These are phyloP conservation scores for Carapus acus DNA, from an alignment of 2,797 vertebrate genomes.

Conservation along the genomic window DNA sequence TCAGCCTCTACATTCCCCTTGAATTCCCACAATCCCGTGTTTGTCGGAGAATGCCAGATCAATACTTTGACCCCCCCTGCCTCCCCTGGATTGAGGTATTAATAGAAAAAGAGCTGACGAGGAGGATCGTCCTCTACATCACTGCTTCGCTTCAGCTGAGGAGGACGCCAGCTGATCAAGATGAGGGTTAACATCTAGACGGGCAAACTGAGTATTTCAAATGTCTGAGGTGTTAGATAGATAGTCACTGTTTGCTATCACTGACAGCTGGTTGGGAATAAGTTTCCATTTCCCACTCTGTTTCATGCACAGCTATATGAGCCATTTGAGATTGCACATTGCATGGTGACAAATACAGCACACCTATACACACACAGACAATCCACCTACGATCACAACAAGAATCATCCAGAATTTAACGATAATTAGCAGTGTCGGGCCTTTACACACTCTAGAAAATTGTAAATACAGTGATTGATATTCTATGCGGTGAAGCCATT, in stretches of 20 bases:
- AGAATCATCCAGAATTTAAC: constrained; percentile 4
- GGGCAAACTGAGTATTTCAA: constrained; percentile 13
- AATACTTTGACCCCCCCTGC: constrained; percentile 59
- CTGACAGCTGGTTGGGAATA: constrained; percentile 37
- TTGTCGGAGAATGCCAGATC: constrained; percentile 49
- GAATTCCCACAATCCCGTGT: constrained; percentile 11
- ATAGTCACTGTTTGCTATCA: constrained; percentile 29
- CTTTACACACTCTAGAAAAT: not conserved
- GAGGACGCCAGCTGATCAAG: constrained; percentile 17
- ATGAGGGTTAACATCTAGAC: not conserved
- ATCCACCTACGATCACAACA: constrained; percentile 8
- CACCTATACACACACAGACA: no score
- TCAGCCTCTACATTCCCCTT: constrained; percentile 7
- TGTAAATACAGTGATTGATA: constrained; percentile 4
- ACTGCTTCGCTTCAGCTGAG: constrained; percentile 51
- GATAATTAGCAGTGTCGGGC: not conserved
- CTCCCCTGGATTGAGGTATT: constrained; percentile 59
- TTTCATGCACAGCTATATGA: constrained; percentile 23
- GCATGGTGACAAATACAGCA: constrained; percentile 18
- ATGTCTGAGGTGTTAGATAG: constrained; percentile 14
- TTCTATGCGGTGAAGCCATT: constrained; percentile 4
- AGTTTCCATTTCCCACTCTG: constrained; percentile 43
- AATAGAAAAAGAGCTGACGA: constrained; percentile 66
- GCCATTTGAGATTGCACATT: constrained; percentile 30
- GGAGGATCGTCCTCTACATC: constrained; percentile 49